Conservation (phyloP, 2,797 vertebrate genomes). For the Artibeus jamaicensis region DNA sequence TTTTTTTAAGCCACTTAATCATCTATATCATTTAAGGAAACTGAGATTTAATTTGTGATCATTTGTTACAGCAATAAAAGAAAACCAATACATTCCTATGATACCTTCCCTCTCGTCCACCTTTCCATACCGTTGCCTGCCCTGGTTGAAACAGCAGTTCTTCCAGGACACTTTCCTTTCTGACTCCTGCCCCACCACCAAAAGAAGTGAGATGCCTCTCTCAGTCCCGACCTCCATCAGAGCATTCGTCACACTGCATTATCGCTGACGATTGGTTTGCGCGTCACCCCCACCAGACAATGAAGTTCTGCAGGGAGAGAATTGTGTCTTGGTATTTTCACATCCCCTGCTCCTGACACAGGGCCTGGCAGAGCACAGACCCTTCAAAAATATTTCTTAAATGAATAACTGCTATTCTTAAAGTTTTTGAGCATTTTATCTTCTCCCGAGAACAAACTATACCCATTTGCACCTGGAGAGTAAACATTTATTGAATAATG, state of each 20-base stretch:
- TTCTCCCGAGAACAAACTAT: not conserved
- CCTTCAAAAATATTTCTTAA: not conserved
- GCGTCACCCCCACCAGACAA: not conserved
- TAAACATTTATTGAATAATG: not conserved
- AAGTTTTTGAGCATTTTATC: not conserved
- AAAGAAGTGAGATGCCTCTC: not conserved
- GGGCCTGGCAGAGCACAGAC: not conserved
- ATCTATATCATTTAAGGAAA: not conserved
- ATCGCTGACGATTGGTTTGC: not conserved
- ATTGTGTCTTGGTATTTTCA: not conserved
- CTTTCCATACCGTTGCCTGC: not conserved
- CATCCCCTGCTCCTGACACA: not conserved
- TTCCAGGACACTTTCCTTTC: not conserved
- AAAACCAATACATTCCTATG: not conserved
- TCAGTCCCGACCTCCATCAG: not conserved
- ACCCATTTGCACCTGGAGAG: not conserved
- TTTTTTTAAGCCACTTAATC: not conserved
- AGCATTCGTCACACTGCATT: not conserved
- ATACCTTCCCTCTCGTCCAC: not conserved
- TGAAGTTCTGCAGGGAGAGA: not conserved
- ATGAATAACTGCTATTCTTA: not conserved
- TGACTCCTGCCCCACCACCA: not conserved
- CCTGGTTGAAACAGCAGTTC: not conserved
- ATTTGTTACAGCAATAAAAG: not conserved
- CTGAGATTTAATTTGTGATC: not conserved